Percentiles rank a stretch among this genome's conserved stretches.
phyloP scores from a whole-genome alignment of 2,888 invertebrate genomes.

The Charanyca ferruginea region DNA sequence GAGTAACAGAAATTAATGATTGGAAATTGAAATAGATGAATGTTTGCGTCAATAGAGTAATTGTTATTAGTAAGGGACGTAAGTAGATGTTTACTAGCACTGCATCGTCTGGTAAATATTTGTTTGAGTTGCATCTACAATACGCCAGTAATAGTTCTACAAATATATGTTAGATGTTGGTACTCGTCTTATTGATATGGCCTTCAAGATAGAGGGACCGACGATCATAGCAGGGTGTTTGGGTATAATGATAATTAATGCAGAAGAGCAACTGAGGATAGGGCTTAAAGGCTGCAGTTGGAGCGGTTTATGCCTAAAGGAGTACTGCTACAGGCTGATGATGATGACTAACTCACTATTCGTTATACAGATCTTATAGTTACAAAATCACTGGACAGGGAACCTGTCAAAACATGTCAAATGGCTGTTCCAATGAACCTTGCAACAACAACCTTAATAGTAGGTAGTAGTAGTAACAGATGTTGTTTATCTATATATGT shows the following conservation, averaged over 20 bases:
- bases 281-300: not conserved
- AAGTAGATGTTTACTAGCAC: constrained; percentile 18
- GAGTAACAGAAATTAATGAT: constrained; percentile 39
- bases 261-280: not conserved
- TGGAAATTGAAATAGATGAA: constrained; percentile 38
- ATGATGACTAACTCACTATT: not conserved
- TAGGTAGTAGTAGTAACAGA: too few relatives aligned
- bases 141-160: not conserved
- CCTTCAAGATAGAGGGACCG: not conserved
- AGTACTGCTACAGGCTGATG: not conserved
- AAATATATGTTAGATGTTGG: not conserved
- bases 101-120: constrained; percentile 33
- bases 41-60: constrained; percentile 32
- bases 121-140: constrained; percentile 28
- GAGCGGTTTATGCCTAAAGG: not conserved
- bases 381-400: not conserved
- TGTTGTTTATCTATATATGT: too few relatives aligned
- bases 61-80: constrained; percentile 24
- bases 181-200: not conserved
- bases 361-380: not conserved
- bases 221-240: not conserved
- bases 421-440: too few relatives aligned
- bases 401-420: not conserved
- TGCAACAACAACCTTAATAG: too few relatives aligned
- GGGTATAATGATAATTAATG: not conserved